Evolutionary conservation across 2,113 vertebrate genomes (phyloP).

Genomic region (Balaeniceps rex): DNA sequence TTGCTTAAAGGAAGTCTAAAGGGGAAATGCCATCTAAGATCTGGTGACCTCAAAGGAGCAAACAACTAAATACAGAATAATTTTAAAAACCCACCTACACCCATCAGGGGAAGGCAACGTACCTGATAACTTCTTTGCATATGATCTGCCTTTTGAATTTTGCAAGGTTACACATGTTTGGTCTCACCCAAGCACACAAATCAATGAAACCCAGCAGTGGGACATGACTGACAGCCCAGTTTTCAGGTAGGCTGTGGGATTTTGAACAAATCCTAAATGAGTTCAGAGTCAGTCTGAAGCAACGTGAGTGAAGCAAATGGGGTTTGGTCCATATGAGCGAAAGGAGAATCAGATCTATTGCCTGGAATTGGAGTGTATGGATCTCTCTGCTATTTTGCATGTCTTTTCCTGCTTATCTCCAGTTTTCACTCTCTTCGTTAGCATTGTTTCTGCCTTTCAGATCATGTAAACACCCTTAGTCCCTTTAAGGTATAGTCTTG

Average conservation of each 20-base stretch:
- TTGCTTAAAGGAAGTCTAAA: not conserved
- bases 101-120: not conserved
- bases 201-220: not conserved
- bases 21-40: not conserved
- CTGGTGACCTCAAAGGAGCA: not conserved
- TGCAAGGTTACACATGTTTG: not conserved
- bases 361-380: not conserved
- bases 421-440: not conserved
- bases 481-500: not conserved
- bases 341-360: not conserved
- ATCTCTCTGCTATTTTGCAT: not conserved
- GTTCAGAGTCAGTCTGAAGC: not conserved
- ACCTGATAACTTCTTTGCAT: not conserved
- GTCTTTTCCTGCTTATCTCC: not conserved
- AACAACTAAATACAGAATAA: not conserved
- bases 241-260: not conserved
- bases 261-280: not conserved
- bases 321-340: not conserved
- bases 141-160: not conserved
- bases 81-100: not conserved
- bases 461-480: not conserved
- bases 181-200: not conserved
- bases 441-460: not conserved
- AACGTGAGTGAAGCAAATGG: not conserved
- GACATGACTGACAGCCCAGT: not conserved